Base-by-base conservation (phyloP, 2,888 invertebrate species). In the Cephus spinipes region DNA sequence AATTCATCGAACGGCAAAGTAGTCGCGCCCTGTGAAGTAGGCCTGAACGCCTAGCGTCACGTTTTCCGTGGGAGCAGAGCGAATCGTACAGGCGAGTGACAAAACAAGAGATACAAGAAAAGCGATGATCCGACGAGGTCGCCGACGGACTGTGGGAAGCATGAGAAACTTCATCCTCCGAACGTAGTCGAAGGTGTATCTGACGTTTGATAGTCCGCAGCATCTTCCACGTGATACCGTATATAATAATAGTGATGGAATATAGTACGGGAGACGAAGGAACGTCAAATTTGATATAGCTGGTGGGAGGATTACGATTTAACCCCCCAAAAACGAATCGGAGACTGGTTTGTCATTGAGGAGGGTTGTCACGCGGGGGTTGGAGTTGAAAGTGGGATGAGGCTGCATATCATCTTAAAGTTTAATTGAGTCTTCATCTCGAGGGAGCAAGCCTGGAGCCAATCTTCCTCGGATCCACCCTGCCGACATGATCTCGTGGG, bases 381-480 rank as follows among this genome's bases (percentile, higher is more conserved):
- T 71, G 71, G 31, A 32, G 32, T 23, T 71, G 71, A 71, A 30
- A 92, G 91, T 90, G 91, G 90, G 89, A 85, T 87, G 82, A 73
- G 83, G 77, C 81, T 81, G 93, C 93, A 94, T 94, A 93, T 93
- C 93, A 93, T 94, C 94, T 93, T 94, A 93, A 94, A 94, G 94
- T 94, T 94, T 94, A 94, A 95, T 94, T 94, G 94, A 94, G 94
- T 94, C 93, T 92, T 91, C 92, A 92, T 92, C 93, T 92, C 92
- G 90, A 87, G 92, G 92, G 93, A 91, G 92, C 89, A 89, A 91
- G 90, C 91, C 91, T 91, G 92, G 83, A 90, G 88, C 88, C 89
- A 90, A 90, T 90, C 89, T 88, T 88, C 85, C 85, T 87, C 85
- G 86, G 86, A 86, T 86, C 86, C 85, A 85, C 83, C 87, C 87